phyloP scores from a whole-genome alignment of 2,113 vertebrate genomes.

The Lichenostomus cassidix region DNA sequence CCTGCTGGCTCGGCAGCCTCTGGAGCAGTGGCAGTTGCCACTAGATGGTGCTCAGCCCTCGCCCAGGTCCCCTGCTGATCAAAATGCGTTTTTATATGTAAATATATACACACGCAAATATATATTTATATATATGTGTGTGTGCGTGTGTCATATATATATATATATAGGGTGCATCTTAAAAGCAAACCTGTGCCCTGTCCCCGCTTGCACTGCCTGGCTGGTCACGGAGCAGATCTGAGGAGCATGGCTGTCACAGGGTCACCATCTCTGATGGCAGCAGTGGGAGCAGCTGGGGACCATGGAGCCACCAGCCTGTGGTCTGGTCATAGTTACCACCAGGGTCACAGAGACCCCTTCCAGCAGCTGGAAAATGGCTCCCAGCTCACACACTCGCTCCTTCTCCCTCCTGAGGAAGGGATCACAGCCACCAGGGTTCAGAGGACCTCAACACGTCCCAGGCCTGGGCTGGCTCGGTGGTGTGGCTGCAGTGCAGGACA shows the following conservation, averaged over 20 bases:
- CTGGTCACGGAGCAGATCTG: accelerated
- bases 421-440: accelerated
- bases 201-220: not conserved
- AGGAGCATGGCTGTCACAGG: not conserved
- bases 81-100: not conserved
- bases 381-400: not conserved
- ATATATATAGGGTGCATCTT: not conserved
- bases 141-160: not conserved
- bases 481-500: not conserved
- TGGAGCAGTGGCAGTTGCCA: not conserved
- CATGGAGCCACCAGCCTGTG: accelerated
- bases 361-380: not conserved
- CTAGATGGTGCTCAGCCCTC: conserved; percentile 73
- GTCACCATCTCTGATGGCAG: accelerated
- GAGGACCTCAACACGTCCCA: accelerated
- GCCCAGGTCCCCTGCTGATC: not conserved
- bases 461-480: not conserved
- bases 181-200: not conserved
- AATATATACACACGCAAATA: not conserved
- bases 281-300: not conserved
- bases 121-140: accelerated
- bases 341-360: not conserved
- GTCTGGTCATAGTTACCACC: not conserved
- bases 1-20: not conserved
- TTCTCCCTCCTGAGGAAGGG: not conserved